Evolutionary conservation across 1,140 invertebrate genomes (phyloP), one percentile per base, ranked within the genome.

Genomic region (Polypedilum pembai): DNA sequence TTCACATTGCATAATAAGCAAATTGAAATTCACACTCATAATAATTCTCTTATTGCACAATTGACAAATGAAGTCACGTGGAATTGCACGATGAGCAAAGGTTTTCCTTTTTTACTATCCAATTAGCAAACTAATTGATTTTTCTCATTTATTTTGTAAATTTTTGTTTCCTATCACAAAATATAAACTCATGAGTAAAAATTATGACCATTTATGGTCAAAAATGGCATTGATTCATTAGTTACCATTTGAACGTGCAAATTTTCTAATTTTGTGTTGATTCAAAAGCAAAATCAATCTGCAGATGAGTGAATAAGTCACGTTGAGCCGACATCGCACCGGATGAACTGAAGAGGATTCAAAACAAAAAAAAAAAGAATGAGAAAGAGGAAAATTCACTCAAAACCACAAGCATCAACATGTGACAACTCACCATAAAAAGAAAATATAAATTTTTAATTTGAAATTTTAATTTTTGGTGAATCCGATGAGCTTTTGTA

Each of bases 101-200:
- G 3, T 56, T 15, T 33, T 33, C 24, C 5, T 33, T 33, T 33
- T 33, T 5, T 33, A 5, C 24, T 5, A 56, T 56, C 45, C 45
- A 56, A 56, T 56, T 56, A 56, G 41, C n/a, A 56, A 15, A 56
- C n/a, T 56, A 56, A 56, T 56, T 56, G 45, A 56, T 45, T 45
- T 45, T 15, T 45, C 15, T n/a, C n/a, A n/a, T n/a, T n/a, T n/a
- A n/a, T n/a, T n/a, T n/a, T n/a, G n/a, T n/a, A n/a, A n/a, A n/a
- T n/a, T n/a, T n/a, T n/a, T n/a, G n/a, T n/a, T n/a, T n/a, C n/a
- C n/a, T 33, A 5, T 33, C 24, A 33, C 5, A 33, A 33, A 33
- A 33, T 33, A 33, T 3, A 33, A 33, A 33, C 24, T 5, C 24
- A 33, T 33, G 24, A 33, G 5, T 33, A 5, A 33, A n/a, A n/a